Evolutionary conservation across 2,113 vertebrate genomes (phyloP).

Genomic region (Tetrax tetrax): DNA sequence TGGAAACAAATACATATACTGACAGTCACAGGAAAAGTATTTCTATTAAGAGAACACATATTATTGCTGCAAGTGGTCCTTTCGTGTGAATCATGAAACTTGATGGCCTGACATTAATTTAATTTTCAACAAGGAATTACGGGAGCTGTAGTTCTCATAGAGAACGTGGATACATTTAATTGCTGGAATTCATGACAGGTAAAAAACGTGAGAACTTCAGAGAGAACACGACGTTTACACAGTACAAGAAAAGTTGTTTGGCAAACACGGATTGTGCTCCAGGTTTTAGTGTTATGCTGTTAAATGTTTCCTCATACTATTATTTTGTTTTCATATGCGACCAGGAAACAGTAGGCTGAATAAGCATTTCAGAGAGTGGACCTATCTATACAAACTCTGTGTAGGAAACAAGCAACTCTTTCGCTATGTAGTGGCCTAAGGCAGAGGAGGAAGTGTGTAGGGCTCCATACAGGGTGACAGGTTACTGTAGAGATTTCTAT

Average conservation of each 20-base stretch:
- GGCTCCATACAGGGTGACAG: not conserved
- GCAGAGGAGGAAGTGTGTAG: not conserved
- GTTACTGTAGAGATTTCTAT: not conserved
- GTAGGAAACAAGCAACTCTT: not conserved
- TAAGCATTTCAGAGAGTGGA: not conserved
- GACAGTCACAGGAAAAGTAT: not conserved
- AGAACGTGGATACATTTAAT: not conserved
- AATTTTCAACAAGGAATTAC: not conserved
- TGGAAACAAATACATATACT: not conserved
- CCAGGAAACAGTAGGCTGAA: not conserved
- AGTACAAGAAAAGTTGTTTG: not conserved
- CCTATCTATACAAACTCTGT: not conserved
- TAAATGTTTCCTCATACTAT: not conserved
- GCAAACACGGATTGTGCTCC: not conserved
- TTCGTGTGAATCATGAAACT: not conserved
- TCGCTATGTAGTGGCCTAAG: not conserved
- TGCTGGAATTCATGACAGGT: not conserved
- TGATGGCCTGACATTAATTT: not conserved
- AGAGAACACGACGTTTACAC: not conserved
- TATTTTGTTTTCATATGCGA: not conserved
- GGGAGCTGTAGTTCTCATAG: not conserved
- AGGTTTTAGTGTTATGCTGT: not conserved
- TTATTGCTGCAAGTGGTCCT: not conserved
- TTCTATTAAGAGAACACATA: not conserved
- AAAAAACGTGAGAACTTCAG: not conserved